These are phyloP conservation scores for Sander vitreus DNA, from an alignment of 2,113 vertebrate species.

Conservation along the genomic window DNA sequence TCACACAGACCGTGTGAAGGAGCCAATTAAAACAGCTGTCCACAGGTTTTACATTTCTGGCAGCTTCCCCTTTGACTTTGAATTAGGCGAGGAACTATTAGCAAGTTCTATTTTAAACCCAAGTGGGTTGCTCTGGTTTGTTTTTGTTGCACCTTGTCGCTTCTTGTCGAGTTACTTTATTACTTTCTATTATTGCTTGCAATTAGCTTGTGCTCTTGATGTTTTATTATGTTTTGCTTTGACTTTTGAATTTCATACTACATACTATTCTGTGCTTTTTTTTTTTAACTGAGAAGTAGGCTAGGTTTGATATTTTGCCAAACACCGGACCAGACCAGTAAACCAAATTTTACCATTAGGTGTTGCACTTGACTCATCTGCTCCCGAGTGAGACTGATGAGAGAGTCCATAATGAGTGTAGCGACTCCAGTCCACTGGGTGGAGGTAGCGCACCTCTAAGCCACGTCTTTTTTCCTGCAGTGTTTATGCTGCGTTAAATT, in stretches of 20 bases:
- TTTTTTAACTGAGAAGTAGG: no score
- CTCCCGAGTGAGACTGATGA: no score
- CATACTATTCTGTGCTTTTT: not conserved
- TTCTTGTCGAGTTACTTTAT: constrained; percentile 12
- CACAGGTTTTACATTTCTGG: constrained; percentile 6
- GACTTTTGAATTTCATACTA: constrained; percentile 1
- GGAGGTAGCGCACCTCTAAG: no score
- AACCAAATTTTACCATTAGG: no score
- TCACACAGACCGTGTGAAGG: constrained; percentile 9
- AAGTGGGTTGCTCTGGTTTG: not conserved
- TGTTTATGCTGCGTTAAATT: no score
- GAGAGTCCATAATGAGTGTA: no score
- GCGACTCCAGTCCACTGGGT: no score
- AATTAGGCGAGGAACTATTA: constrained; percentile 26
- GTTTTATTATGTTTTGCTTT: not conserved
- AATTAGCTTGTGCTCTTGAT: not conserved
- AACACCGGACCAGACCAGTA: no score
- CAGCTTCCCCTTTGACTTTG: constrained; percentile 41
- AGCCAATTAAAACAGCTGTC: constrained; percentile 49
- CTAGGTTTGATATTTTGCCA: no score
- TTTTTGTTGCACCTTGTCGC: not conserved
- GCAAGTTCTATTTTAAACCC: constrained; percentile 25
- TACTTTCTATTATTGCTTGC: not conserved
- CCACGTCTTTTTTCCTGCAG: no score
- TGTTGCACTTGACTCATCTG: no score